These are phyloP conservation scores for Cercopithecus mona DNA, from an alignment of 2,113 vertebrate species.

Conservation along the genomic window DNA sequence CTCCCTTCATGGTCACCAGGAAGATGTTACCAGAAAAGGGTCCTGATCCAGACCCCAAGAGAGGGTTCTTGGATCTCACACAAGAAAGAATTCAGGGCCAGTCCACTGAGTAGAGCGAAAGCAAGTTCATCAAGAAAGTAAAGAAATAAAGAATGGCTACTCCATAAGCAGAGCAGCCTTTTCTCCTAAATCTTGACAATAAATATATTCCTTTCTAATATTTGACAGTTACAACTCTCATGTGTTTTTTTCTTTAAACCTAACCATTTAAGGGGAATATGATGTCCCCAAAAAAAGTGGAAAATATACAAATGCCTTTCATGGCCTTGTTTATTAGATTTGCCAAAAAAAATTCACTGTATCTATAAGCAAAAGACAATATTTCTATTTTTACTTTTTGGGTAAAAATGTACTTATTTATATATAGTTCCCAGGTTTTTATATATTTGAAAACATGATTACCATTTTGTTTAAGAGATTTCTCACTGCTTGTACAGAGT, in stretches of 20 bases:
- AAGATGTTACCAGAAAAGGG: too few species aligned
- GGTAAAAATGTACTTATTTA: neutral
- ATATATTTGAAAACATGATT: neutral
- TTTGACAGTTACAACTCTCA: neutral
- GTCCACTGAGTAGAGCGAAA: too few species aligned
- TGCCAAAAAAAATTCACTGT: neutral
- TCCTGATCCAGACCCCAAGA: too few species aligned
- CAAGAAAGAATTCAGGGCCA: too few species aligned
- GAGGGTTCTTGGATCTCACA: too few species aligned
- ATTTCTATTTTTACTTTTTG: neutral
- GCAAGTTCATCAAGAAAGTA: too few species aligned
- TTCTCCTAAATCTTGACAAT: neutral
- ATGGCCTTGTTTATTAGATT: neutral
- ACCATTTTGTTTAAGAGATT: neutral
- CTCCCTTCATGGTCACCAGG: too few species aligned
- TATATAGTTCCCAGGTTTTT: neutral
- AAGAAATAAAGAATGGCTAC: too few species aligned
- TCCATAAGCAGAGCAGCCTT: too few species aligned
- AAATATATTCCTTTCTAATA: neutral
- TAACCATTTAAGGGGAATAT: neutral
- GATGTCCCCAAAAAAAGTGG: neutral
- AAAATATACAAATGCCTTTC: neutral
- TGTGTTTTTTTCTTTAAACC: neutral
- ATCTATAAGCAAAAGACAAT: neutral
- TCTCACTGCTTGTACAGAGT: neutral